Conservation (phyloP, 1,140 invertebrate genomes). For the Steinernema khuongi region DNA sequence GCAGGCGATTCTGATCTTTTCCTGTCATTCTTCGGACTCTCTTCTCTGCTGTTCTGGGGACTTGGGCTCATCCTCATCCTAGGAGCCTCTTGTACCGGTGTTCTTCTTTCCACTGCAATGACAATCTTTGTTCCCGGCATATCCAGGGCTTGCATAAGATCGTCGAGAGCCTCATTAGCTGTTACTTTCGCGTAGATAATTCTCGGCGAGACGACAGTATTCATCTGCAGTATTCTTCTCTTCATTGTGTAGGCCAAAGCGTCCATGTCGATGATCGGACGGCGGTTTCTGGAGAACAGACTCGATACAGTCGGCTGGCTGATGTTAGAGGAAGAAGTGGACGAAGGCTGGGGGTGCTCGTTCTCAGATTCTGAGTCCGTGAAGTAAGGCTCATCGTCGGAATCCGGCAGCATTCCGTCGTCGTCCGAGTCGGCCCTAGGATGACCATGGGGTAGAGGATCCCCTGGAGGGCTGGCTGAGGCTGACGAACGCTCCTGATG, state of each 20-base stretch:
- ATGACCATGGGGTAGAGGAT: too few species aligned
- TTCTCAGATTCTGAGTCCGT: neutral
- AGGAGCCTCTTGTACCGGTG: neutral
- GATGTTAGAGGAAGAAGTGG: too few species aligned
- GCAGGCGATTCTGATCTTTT: too few species aligned
- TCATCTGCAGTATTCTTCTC: neutral
- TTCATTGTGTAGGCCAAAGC: neutral
- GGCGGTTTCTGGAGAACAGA: neutral
- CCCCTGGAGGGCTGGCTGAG: too few species aligned
- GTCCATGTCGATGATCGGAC: neutral
- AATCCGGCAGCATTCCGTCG: constrained; percentile 1
- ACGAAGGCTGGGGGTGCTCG: neutral
- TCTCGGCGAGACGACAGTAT: neutral
- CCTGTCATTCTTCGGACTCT: neutral
- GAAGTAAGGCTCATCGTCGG: neutral
- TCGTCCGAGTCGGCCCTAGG: neutral
- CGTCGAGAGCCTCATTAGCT: neutral
- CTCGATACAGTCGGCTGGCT: too few species aligned
- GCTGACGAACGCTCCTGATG: too few species aligned
- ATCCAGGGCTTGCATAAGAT: neutral
- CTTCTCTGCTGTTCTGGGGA: neutral
- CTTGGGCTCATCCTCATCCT: too few species aligned
- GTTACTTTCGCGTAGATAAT: neutral
- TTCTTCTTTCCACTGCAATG: neutral
- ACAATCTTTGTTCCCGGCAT: neutral